Conservation (phyloP, 2,888 invertebrate species). For the Hydrotaea cyrtoneurina region DNA sequence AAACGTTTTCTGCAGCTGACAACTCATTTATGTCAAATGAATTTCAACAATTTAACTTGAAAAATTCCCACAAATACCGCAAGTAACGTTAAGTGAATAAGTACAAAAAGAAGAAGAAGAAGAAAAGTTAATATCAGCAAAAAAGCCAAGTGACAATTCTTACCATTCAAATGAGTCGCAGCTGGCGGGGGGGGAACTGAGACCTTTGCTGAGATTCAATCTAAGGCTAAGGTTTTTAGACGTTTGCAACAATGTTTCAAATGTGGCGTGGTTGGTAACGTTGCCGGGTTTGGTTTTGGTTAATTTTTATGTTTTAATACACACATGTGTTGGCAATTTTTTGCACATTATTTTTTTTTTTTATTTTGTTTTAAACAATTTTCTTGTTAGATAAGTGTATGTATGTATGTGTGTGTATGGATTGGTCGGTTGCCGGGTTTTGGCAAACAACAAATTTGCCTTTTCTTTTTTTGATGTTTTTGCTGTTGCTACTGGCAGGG, state of each 20-base stretch:
- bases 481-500: background rate
- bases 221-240: slow-evolving; percentile 1
- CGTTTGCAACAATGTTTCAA: background rate
- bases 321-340: background rate
- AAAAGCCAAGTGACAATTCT: background rate
- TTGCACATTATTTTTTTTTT: background rate
- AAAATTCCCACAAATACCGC: background rate
- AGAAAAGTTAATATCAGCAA: background rate
- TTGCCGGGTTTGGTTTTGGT: background rate
- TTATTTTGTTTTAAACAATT: background rate
- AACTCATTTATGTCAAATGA: slow-evolving; percentile 21
- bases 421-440: background rate
- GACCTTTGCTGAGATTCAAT: background rate
- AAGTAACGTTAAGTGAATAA: background rate
- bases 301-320: background rate
- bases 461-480: background rate
- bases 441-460: background rate
- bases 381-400: no score
- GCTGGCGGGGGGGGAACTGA: background rate
- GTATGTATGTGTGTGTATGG: no score
- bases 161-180: slow-evolving; percentile 11
- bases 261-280: background rate
- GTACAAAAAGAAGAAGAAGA: background rate
- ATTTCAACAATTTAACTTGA: background rate
- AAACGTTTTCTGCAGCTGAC: background rate